Evolutionary conservation across 2,888 invertebrate species (phyloP), one percentile per base, ranked within the genome.

Genomic region (Ecdyonurus torrentis): DNA sequence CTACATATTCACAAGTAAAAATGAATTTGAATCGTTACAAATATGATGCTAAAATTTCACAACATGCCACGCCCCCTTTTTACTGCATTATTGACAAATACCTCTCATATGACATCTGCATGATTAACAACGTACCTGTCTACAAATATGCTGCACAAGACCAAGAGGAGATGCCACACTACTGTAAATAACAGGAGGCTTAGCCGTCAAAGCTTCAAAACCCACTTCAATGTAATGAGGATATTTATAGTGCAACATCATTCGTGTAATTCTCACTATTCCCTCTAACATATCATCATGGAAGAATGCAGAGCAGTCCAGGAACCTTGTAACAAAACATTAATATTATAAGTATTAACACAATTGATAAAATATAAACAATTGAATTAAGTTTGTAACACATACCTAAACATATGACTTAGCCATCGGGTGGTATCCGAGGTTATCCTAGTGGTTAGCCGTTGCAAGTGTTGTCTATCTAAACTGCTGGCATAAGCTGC

Each of bases 271-370:
- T 59, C 90, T 79, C 18, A 94, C 85, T 24, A 94, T 77, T 2
- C 94, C 94, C 70, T 95, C 94, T 50, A 89, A 76, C 66, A 87
- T 87, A 69, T 94, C 94, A 67, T 91, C 89, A 71, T 94, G 92
- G 72, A 91, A 93, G 72, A 86, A 91, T 1, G 91, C 87, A 50
- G 87, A 83, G 65, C 88, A 87, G 70, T 92, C 90, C 65, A 85
- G 79, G 73, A 92, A 85, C 69, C 92, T 90, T 74, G 66, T 74
- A 25, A n/a, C 23, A 63, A 52, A 58, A 24, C n/a, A n/a, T n/a
- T n/a, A n/a, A n/a, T n/a, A n/a, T n/a, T n/a, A n/a, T n/a, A n/a
- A n/a, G n/a, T n/a, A n/a, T n/a, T n/a, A 1, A 59, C 23, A 1
- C 60, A 65, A 61, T 24, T 18, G 25, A 62, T 37, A n/a, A 5